Percentiles rank a stretch among this genome's conserved stretches.
Evolutionary conservation across 2,888 invertebrate species (phyloP).

Genomic region (Drosophila suboccidentalis): DNA sequence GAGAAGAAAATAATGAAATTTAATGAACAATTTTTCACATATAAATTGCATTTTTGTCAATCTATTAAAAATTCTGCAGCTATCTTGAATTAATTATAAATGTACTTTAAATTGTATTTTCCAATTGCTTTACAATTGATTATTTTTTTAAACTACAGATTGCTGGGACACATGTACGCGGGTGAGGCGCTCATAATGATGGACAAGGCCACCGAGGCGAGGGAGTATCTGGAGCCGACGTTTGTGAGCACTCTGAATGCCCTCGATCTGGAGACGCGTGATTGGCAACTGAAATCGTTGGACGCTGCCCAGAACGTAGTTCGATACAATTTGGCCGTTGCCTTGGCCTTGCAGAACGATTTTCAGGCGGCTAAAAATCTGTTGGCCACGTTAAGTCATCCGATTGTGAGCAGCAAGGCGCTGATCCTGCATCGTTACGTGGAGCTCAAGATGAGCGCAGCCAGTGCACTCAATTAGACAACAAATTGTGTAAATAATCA

Average conservation of each 20-base stretch:
- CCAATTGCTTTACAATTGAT: not conserved
- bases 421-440: constrained; percentile 87
- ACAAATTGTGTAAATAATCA: constrained; percentile 71
- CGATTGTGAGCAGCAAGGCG: constrained; percentile 81
- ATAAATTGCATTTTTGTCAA: too few species aligned
- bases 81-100: too few species aligned
- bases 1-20: too few species aligned
- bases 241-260: constrained; percentile 88
- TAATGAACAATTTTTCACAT: too few species aligned
- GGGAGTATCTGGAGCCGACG: constrained; percentile 93
- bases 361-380: constrained; percentile 87
- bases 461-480: constrained; percentile 58
- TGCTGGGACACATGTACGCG: constrained; percentile 95
- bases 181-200: constrained; percentile 94
- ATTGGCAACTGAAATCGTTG: constrained; percentile 87
- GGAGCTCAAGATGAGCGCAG: constrained; percentile 78
- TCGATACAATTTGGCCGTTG: constrained; percentile 92
- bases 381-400: constrained; percentile 81
- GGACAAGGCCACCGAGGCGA: constrained; percentile 93
- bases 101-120: too few species aligned
- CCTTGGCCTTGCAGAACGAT: constrained; percentile 91
- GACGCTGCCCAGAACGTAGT: constrained; percentile 90
- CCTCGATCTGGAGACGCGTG: constrained; percentile 86
- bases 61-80: too few species aligned
- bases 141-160: constrained; percentile 85